These are phyloP conservation scores for Monochamus saltuarius DNA, from an alignment of 1,140 invertebrate genomes.

Conservation along the genomic window DNA sequence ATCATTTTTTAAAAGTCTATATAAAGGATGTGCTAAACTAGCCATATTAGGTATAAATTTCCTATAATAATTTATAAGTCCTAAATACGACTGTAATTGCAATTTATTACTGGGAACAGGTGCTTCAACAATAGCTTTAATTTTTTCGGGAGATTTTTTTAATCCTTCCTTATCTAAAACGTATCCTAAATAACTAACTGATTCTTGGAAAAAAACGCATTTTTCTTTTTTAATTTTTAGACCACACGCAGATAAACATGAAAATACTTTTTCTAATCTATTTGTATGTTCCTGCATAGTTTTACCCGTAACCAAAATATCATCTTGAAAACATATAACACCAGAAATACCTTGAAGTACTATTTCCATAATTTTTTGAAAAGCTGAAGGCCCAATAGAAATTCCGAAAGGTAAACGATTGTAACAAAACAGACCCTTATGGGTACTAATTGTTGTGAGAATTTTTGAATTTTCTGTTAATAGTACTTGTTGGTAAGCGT, in stretches of 20 bases:
- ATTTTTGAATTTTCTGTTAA: conserved; percentile 37
- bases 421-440: conserved; percentile 30
- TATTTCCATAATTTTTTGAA: conserved; percentile 48
- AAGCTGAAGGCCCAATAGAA: conserved; percentile 17
- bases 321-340: conserved; percentile 37
- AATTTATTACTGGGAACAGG: conserved; percentile 7
- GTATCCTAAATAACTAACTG: conserved; percentile 33
- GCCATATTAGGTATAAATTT: conserved; percentile 39
- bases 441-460: conserved; percentile 31
- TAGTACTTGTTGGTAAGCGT: conserved; percentile 49
- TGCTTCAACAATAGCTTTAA: conserved; percentile 28
- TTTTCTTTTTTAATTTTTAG: conserved; percentile 24
- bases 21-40: conserved; percentile 28
- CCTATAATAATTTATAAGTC: conserved; percentile 46
- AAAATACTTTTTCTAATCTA: conserved; percentile 13
- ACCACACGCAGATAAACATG: neutral
- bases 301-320: conserved; percentile 39
- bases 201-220: conserved; percentile 28
- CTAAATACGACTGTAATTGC: conserved; percentile 39
- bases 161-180: conserved; percentile 36
- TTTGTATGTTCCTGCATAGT: conserved; percentile 34
- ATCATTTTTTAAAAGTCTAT: conserved; percentile 44
- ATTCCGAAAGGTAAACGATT: conserved; percentile 12
- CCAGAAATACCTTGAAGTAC: conserved; percentile 34
- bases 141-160: conserved; percentile 33